phyloP scores from a whole-genome alignment of 1,140 invertebrate species.

The Solenopsis invicta region DNA sequence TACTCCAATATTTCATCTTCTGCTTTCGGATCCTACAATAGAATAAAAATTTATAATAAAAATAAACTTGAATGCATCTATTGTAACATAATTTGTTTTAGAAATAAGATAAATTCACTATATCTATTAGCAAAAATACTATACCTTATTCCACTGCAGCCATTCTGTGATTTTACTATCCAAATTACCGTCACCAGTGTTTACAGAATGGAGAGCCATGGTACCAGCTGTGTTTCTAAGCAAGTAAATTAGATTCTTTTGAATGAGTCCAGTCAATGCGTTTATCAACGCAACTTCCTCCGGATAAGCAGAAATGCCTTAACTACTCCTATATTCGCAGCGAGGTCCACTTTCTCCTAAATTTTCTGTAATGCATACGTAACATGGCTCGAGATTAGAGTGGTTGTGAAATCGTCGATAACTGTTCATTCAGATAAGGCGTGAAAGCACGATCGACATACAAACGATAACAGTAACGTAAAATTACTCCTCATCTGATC shows the following conservation, averaged over 20 bases:
- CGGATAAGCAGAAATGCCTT: background rate
- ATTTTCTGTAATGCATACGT: constrained; percentile 20
- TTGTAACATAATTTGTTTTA: constrained; percentile 69
- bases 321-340: background rate
- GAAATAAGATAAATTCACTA: constrained; percentile 14
- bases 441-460: background rate
- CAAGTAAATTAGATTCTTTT: background rate
- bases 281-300: background rate
- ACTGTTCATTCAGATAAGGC: background rate
- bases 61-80: constrained; percentile 6
- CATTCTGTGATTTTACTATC: constrained; percentile 89
- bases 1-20: constrained; percentile 87
- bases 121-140: constrained; percentile 38
- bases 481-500: background rate
- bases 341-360: background rate
- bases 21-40: constrained; percentile 86
- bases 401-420: constrained; percentile 9
- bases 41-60: constrained; percentile 38
- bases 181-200: constrained; percentile 84
- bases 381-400: background rate
- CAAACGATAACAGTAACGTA: background rate
- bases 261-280: background rate
- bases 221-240: background rate
- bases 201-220: constrained; percentile 71
- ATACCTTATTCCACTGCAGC: constrained; percentile 90